Conservation (phyloP, 2,797 vertebrate genomes). For the Mergus octosetaceus region DNA sequence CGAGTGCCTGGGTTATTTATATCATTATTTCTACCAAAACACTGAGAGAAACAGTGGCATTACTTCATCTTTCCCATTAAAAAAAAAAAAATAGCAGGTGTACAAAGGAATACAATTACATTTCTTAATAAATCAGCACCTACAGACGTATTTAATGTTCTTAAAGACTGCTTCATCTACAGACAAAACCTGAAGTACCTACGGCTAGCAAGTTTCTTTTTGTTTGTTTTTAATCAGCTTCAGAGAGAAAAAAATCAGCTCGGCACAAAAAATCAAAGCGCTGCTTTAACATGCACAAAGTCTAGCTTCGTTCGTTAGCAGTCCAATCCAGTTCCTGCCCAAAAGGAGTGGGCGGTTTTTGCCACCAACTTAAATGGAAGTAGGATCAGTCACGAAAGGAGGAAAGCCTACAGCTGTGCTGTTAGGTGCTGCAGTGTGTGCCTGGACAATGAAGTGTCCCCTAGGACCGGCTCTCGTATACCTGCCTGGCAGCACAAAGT, state of each 20-base stretch:
- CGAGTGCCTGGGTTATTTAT: neutral
- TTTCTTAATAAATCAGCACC: constrained; percentile 26
- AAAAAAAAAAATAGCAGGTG: neutral
- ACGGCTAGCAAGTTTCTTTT: constrained; percentile 18
- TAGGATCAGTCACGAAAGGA: constrained; percentile 19
- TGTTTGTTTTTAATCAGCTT: constrained; percentile 32
- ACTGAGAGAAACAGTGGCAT: neutral
- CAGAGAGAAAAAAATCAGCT: constrained; percentile 17
- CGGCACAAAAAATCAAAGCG: constrained; percentile 14
- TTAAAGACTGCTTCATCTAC: neutral
- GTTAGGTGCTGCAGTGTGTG: constrained; percentile 33
- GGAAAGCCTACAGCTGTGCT: constrained; percentile 49
- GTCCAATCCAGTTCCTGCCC: constrained; percentile 26
- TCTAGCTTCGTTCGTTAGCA: constrained; percentile 39
- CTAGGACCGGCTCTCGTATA: constrained; percentile 8
- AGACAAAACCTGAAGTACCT: constrained; percentile 17
- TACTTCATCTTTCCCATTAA: neutral
- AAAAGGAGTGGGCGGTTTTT: constrained; percentile 29
- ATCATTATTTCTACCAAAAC: neutral
- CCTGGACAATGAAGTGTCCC: constrained; percentile 56
- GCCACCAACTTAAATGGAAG: constrained; percentile 47
- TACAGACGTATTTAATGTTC: neutral
- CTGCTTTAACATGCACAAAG: constrained; percentile 48
- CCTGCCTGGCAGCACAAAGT: constrained; percentile 49
- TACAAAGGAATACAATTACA: constrained; percentile 34